A percentile compares a stretch with the other conserved stretches of the same genome.
Conservation (phyloP, 1,140 invertebrate genomes). For the Micrasema longulum region DNA sequence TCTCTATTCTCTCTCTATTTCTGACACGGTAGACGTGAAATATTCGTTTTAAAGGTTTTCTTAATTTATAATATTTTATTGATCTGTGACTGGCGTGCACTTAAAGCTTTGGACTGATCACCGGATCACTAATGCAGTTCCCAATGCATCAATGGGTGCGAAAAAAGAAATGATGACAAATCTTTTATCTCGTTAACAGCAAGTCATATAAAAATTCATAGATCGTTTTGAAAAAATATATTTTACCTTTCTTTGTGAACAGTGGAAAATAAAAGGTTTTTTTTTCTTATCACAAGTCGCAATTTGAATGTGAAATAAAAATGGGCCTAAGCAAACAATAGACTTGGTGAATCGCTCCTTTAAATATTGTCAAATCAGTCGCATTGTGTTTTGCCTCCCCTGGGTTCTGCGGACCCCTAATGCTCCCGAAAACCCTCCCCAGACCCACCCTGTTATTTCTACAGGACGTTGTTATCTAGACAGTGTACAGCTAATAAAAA, state of each 20-base stretch:
- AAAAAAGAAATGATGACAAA: too few relatives aligned
- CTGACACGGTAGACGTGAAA: too few relatives aligned
- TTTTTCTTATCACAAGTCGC: slow-evolving; percentile 16
- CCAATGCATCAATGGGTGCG: too few relatives aligned
- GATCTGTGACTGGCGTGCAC: too few relatives aligned
- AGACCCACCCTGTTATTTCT: neutral
- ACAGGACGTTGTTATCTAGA: too few relatives aligned
- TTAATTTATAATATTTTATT: too few relatives aligned
- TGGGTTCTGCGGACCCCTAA: slow-evolving; percentile 31
- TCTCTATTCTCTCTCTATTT: too few relatives aligned
- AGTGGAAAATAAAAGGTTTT: neutral
- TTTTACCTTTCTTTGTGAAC: neutral
- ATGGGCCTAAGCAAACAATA: slow-evolving; percentile 42
- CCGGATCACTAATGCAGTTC: too few relatives aligned
- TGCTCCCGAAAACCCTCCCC: slow-evolving; percentile 25
- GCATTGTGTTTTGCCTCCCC: slow-evolving; percentile 39
- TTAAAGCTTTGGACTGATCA: too few relatives aligned
- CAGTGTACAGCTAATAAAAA: too few relatives aligned
- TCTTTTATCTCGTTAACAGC: too few relatives aligned
- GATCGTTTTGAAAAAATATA: neutral
- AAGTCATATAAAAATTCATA: neutral
- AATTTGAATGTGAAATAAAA: slow-evolving; percentile 28
- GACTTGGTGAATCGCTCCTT: slow-evolving; percentile 36
- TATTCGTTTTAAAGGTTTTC: too few relatives aligned
- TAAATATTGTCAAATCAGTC: slow-evolving; percentile 52